These are phyloP conservation scores for Salvelinus namaycush DNA, from an alignment of 2,113 vertebrate genomes.

Conservation along the genomic window DNA sequence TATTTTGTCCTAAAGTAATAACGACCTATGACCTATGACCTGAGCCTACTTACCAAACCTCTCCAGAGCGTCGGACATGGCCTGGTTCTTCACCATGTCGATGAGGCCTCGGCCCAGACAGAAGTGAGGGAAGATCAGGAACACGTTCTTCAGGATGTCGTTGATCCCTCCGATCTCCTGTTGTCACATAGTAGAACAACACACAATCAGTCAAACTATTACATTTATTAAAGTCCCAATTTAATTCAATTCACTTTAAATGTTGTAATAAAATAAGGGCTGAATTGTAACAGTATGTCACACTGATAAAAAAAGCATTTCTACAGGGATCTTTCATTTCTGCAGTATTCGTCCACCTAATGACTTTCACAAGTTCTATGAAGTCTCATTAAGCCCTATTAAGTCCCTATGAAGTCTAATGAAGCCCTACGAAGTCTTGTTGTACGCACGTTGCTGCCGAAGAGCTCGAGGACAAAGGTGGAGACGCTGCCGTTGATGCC, in stretches of 20 bases:
- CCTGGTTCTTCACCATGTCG: slow-evolving; percentile 99
- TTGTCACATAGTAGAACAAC: slow-evolving; percentile 47
- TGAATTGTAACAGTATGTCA: no score
- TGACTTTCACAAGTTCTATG: no score
- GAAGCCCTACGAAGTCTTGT: no score
- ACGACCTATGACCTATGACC: neutral
- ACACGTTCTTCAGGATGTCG: slow-evolving; percentile 95
- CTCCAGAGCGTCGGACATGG: slow-evolving; percentile 95
- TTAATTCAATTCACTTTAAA: no score
- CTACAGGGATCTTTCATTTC: no score
- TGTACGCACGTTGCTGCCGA: slow-evolving; percentile 84
- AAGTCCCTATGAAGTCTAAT: no score
- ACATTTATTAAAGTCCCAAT: no score
- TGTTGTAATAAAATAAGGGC: no score
- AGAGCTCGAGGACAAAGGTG: slow-evolving; percentile 96
- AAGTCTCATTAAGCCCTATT: no score
- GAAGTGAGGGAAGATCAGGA: slow-evolving; percentile 98
- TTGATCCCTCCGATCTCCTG: slow-evolving; percentile 95
- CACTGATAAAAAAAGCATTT: no score
- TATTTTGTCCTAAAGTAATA: no score
- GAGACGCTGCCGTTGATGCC: slow-evolving; percentile 97
- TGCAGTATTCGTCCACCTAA: no score
- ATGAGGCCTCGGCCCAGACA: slow-evolving; percentile 94
- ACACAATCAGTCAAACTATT: neutral
- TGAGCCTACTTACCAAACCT: slow-evolving; percentile 82